Evolutionary conservation across 2,797 vertebrate genomes (phyloP).

Genomic region (Poecilia picta): DNA sequence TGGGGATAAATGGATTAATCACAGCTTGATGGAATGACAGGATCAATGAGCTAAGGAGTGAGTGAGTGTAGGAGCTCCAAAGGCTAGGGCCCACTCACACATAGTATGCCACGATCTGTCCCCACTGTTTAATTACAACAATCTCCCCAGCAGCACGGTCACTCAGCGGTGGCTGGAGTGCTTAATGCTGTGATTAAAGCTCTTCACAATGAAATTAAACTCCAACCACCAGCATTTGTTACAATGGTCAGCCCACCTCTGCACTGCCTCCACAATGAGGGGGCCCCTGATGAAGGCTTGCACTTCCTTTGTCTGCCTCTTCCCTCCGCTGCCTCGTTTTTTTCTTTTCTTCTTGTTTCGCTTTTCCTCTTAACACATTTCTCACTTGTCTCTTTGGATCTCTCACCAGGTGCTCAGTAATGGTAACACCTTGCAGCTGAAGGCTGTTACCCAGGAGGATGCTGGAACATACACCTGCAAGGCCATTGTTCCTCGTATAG

Average conservation of each 20-base stretch:
- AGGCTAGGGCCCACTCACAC: slow-evolving; percentile 70
- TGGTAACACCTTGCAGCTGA: slow-evolving; percentile 87
- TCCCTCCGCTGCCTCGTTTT: slow-evolving; percentile 12
- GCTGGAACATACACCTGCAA: slow-evolving; percentile 90
- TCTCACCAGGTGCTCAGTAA: slow-evolving; percentile 88
- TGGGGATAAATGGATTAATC: slow-evolving; percentile 85
- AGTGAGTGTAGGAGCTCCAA: slow-evolving; percentile 67
- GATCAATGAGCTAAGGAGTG: slow-evolving; percentile 82
- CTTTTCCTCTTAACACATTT: slow-evolving; percentile 35
- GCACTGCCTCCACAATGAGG: slow-evolving; percentile 50
- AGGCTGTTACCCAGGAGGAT: slow-evolving; percentile 87
- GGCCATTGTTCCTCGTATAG: slow-evolving; percentile 88
- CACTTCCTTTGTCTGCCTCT: slow-evolving; percentile 47
- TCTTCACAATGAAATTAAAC: slow-evolving; percentile 75
- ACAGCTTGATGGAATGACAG: slow-evolving; percentile 81
- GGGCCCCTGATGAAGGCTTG: slow-evolving; percentile 50
- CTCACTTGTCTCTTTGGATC: slow-evolving; percentile 57
- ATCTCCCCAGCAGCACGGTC: slow-evolving; percentile 71
- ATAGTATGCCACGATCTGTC: slow-evolving; percentile 49
- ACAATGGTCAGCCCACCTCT: slow-evolving; percentile 69
- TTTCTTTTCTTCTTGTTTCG: background rate
- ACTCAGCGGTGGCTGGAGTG: slow-evolving; percentile 72
- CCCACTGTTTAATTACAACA: slow-evolving; percentile 81
- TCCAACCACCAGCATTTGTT: slow-evolving; percentile 67
- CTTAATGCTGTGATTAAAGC: slow-evolving; percentile 81